Conservation (phyloP, 2,888 invertebrate species). For the Xylophagus ater region DNA sequence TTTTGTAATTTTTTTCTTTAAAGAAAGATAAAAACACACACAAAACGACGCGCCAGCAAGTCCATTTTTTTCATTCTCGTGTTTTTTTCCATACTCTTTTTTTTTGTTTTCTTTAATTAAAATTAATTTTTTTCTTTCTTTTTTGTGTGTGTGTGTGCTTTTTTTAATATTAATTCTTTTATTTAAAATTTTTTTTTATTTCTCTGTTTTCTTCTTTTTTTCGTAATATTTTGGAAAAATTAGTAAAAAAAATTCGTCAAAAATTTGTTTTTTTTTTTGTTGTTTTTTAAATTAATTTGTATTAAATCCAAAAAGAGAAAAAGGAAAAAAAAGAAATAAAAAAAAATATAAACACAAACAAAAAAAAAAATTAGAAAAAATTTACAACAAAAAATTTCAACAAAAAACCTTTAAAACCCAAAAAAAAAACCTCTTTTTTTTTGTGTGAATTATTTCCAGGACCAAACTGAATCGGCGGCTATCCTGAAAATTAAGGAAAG, state of each 20-base stretch:
- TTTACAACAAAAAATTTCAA: conserved; percentile 13
- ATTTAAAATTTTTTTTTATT: conserved; percentile 4
- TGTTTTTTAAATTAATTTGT: not conserved
- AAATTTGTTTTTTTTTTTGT: not conserved
- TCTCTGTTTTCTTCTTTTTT: conserved; percentile 8
- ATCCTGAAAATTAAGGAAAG: conserved; percentile 99
- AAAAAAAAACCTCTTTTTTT: conserved; percentile 21
- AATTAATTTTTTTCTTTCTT: conserved; percentile 14
- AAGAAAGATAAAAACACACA: not conserved
- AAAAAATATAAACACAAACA: conserved; percentile 13
- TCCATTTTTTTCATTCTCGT: conserved; percentile 16
- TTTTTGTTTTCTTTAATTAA: conserved; percentile 7
- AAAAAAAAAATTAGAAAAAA: conserved; percentile 13
- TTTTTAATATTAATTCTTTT: conserved; percentile 12
- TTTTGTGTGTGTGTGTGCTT: conserved; percentile 10
- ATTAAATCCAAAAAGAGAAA: not conserved
- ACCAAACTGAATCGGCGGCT: conserved; percentile 97
- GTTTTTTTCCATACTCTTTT: conserved; percentile 8
- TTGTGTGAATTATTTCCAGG: conserved; percentile 45
- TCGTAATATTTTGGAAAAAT: not conserved
- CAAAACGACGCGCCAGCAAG: too few relatives aligned
- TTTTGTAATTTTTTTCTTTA: conserved; percentile 3
- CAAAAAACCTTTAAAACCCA: conserved; percentile 11
- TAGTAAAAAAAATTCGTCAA: not conserved
- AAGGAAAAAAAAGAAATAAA: conserved; percentile 8